Percentiles rank a stretch among this genome's conserved stretches.
Evolutionary conservation across 2,888 invertebrate species (phyloP).

Genomic region (Drosophila affinis): DNA sequence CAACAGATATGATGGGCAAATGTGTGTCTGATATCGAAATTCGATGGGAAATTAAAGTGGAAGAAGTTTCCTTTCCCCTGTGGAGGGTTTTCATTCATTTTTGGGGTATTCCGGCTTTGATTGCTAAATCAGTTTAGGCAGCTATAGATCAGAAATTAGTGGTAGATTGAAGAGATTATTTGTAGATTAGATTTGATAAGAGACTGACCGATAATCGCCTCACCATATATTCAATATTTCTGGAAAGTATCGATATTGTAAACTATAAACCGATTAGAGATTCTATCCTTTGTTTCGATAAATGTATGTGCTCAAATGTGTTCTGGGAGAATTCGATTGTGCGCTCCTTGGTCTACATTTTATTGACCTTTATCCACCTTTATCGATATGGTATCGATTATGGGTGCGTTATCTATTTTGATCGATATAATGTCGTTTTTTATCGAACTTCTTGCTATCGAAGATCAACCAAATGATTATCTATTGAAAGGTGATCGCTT

Average conservation of each 20-base stretch:
- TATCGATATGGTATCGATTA: neutral
- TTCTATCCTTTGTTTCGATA: too few relatives aligned
- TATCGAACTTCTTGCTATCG: too few relatives aligned
- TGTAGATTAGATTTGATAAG: neutral
- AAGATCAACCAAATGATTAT: too few relatives aligned
- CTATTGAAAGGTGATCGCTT: too few relatives aligned
- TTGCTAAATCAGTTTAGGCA: neutral
- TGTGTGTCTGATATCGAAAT: conserved; percentile 36
- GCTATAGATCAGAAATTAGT: neutral
- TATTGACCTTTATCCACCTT: neutral
- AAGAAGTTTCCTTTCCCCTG: neutral
- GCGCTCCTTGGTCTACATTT: conserved; percentile 1
- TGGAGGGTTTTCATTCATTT: neutral
- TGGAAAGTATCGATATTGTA: too few relatives aligned
- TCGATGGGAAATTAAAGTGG: neutral
- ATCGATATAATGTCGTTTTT: too few relatives aligned
- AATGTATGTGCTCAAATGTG: neutral
- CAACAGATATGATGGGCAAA: conserved; percentile 18
- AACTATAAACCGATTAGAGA: too few relatives aligned
- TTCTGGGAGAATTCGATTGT: neutral
- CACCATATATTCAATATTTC: neutral
- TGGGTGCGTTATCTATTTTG: too few relatives aligned
- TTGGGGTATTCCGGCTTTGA: neutral
- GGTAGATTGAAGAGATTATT: neutral
- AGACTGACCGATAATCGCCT: too few relatives aligned